Evolutionary conservation across 2,797 vertebrate species (phyloP).

Genomic region (Pteropus rufus): DNA sequence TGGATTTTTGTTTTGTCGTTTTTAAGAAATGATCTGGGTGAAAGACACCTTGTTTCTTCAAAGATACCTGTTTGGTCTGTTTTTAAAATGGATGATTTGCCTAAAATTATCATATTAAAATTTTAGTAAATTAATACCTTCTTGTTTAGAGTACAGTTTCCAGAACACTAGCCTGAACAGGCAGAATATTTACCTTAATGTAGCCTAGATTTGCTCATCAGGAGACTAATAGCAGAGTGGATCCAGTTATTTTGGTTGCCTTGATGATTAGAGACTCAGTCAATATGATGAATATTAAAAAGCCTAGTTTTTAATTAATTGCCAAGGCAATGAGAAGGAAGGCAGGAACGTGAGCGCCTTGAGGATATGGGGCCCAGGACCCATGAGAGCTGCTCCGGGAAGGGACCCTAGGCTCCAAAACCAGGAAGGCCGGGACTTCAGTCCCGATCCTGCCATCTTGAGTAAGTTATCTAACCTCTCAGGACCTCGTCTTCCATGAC

Average conservation of each 20-base stretch:
- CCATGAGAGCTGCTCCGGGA: not conserved
- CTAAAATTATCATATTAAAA: not conserved
- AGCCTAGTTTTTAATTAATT: constrained; percentile 4
- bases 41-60: not conserved
- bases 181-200: not conserved
- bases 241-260: not conserved
- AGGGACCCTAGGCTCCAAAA: not conserved
- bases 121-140: not conserved
- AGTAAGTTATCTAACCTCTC: not conserved
- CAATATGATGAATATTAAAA: not conserved
- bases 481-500: not conserved
- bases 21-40: not conserved
- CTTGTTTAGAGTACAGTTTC: not conserved
- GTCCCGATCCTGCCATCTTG: not conserved
- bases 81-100: constrained; percentile 19
- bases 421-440: not conserved
- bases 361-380: not conserved
- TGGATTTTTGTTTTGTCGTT: not conserved
- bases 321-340: not conserved
- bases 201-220: not conserved
- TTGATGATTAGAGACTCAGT: not conserved
- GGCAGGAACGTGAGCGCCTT: not conserved
- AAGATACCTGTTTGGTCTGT: not conserved
- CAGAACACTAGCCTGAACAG: not conserved
- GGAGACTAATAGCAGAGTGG: not conserved